Conservation (phyloP, 2,888 invertebrate genomes). For the Andrena praecox region DNA sequence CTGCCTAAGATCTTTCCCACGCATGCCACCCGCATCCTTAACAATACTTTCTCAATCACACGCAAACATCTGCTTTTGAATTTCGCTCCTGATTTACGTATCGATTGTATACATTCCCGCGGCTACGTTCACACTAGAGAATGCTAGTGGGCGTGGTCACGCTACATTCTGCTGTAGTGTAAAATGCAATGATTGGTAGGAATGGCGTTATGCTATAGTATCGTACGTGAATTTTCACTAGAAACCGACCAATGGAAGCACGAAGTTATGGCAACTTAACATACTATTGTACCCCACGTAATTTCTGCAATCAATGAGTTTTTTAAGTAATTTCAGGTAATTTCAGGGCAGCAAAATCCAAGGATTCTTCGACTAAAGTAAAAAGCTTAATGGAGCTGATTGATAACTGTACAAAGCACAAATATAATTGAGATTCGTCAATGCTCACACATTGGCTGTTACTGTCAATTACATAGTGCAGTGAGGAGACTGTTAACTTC, state of each 20-base stretch:
- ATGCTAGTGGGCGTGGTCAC: neutral
- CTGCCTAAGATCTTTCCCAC: too few species aligned
- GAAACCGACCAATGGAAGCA: neutral
- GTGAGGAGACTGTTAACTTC: slow-evolving; percentile 14
- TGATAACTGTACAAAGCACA: neutral
- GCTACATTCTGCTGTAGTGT: neutral
- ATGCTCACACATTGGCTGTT: neutral
- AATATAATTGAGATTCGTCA: slow-evolving; percentile 4
- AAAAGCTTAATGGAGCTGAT: neutral
- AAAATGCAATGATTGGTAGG: neutral
- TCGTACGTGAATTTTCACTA: neutral
- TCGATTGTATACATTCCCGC: too few species aligned
- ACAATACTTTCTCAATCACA: too few species aligned
- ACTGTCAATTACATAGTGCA: neutral
- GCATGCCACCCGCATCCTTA: too few species aligned
- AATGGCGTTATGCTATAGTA: neutral
- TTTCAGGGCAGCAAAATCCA: neutral
- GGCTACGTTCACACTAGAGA: neutral
- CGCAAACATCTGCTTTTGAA: too few species aligned
- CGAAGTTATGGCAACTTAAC: neutral
- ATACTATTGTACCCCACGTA: neutral
- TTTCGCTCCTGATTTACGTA: too few species aligned
- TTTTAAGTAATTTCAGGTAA: slow-evolving; percentile 17
- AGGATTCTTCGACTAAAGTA: neutral
- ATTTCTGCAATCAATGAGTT: slow-evolving; percentile 13